A percentile compares a stretch with the other conserved stretches of the same genome.
Conservation (phyloP, 2,797 vertebrate species). For the Emydoidea blandingii region DNA sequence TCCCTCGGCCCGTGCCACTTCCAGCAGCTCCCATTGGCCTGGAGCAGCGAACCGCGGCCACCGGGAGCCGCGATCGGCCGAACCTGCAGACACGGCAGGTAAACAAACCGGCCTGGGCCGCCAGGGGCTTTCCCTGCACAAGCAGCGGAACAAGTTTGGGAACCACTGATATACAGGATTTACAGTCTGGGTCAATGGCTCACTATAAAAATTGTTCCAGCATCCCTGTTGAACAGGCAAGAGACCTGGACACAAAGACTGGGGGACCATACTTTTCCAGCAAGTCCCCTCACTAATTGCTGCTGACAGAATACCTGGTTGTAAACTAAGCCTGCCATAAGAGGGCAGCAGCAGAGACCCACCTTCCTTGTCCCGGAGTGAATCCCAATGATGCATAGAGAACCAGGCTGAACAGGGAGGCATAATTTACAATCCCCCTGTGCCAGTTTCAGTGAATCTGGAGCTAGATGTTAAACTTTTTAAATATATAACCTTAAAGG, state of each 20-base stretch:
- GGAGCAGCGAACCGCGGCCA: too few species aligned
- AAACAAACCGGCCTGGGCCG: too few species aligned
- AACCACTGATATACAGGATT: too few species aligned
- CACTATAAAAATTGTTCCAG: too few species aligned
- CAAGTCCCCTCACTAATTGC: background rate
- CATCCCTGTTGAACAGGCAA: background rate
- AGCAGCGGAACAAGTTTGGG: too few species aligned
- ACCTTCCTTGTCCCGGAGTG: background rate
- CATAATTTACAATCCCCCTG: background rate
- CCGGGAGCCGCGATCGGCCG: too few species aligned
- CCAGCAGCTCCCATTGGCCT: too few species aligned
- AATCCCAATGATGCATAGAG: background rate
- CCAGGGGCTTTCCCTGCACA: too few species aligned
- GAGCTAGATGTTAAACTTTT: background rate
- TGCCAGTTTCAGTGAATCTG: background rate
- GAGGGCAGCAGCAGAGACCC: background rate
- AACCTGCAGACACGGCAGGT: too few species aligned
- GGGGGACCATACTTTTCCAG: background rate
- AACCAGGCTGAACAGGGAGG: background rate
- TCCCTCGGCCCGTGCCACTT: too few species aligned
- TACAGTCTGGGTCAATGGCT: too few species aligned
- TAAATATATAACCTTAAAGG: rapidly evolving
- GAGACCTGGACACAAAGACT: background rate
- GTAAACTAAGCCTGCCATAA: background rate
- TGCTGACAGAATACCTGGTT: background rate